Evolutionary conservation across 1,140 invertebrate genomes (phyloP).

Genomic region (Trichomalopsis sarcophagae): DNA sequence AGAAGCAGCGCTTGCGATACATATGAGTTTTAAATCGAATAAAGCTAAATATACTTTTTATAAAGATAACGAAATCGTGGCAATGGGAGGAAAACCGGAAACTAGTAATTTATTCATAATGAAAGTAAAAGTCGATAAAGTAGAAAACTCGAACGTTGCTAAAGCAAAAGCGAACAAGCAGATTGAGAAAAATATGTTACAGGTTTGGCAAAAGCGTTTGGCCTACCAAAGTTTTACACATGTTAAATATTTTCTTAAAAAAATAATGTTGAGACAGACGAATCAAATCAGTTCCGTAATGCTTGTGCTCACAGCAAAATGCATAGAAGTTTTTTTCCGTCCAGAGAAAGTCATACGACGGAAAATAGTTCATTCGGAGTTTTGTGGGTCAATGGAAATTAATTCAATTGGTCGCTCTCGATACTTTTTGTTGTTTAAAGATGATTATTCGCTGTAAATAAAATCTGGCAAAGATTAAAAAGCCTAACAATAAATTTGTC

Average conservation of each 20-base stretch:
- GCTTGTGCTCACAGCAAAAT: constrained; percentile 50
- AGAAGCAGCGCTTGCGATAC: constrained; percentile 59
- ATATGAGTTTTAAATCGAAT: constrained; percentile 54
- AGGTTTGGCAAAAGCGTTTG: constrained; percentile 67
- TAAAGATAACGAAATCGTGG: constrained; percentile 5
- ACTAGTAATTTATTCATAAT: constrained; percentile 36
- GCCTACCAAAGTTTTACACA: constrained; percentile 67
- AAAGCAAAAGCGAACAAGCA: not conserved
- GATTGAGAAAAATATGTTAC: constrained; percentile 26
- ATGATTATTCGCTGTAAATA: constrained; percentile 57
- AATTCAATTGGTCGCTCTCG: constrained; percentile 48
- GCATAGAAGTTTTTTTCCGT: constrained; percentile 40
- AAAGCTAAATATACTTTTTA: constrained; percentile 7
- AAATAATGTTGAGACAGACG: constrained; percentile 59
- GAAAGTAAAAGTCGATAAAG: not conserved
- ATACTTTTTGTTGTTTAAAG: constrained; percentile 57
- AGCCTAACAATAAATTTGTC: no score
- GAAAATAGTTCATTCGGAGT: constrained; percentile 54
- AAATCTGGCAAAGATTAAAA: no score
- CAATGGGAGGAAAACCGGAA: not conserved
- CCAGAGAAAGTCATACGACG: constrained; percentile 28
- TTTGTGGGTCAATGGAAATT: constrained; percentile 55
- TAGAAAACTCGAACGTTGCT: not conserved
- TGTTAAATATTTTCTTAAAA: constrained; percentile 58
- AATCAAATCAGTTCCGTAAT: constrained; percentile 49